Base-by-base conservation (phyloP, 2,113 vertebrate genomes). In the Sciurus niger region DNA sequence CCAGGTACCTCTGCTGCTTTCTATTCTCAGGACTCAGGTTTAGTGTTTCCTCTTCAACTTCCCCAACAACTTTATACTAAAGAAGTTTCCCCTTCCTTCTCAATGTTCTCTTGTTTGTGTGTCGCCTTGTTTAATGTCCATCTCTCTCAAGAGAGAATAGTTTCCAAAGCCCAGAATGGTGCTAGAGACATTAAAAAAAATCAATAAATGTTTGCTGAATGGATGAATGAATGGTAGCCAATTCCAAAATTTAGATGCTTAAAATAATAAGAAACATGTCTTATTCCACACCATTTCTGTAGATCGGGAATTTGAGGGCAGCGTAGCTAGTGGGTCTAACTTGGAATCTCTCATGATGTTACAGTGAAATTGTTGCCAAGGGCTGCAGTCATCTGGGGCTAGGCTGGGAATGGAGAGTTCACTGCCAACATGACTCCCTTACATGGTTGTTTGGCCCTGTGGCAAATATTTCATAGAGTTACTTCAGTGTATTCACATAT, bases 171-270 rank as follows among this genome's bases (percentile, higher is more conserved):
- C 12, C 43, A 63, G n/a, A 34, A 14, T 60, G 34, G 43, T n/a
- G 43, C 37, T 68, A 63, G 8, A 60, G 55, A 43, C 16, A 79
- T 25, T 53, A 85, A 28, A 28, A 28, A 60, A 60, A 80, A 80
- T 80, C 25, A 74, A 87, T 46, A 28, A 34, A 40, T 67, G 8
- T 72, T 74, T 88, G 18, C 67, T 87, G 43, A 51, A 70, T 90
- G 43, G 86, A 85, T 92, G 48, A 84, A 74, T 93, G 63, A 77
- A 65, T 77, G 17, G 43, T n/a, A 84, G 43, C 20, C 63, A 92
- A 80, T 72, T n/a, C 43, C 37, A 30, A 91, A 87, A 72, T 84
- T 51, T 84, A 73, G 32, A 74, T 14, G 32, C 20, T 90, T 88
- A 70, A 93, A 70, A 40, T 11, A 55, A 55, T 25, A 93, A 40